Evolutionary conservation across 2,113 vertebrate genomes (phyloP).

Genomic region (Electrona antarctica): DNA sequence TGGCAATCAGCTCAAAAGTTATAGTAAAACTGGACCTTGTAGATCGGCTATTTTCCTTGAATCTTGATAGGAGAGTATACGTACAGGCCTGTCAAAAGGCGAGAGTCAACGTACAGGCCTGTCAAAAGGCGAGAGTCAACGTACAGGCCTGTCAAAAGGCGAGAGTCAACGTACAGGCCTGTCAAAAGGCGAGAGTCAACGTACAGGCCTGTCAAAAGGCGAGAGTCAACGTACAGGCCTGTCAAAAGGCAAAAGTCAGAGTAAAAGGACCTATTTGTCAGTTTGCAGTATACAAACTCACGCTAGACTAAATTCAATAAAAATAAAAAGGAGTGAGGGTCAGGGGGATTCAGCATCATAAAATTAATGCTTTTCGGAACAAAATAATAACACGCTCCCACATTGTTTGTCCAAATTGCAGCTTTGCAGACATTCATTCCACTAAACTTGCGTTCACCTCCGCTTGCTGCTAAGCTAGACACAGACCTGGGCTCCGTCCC

Average conservation of each 20-base stretch:
- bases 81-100: too few relatives aligned
- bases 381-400: conserved; percentile 56
- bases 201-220: background rate
- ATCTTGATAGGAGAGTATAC: background rate
- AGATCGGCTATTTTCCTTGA: too few relatives aligned
- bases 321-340: too few relatives aligned
- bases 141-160: background rate
- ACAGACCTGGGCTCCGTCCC: conserved; percentile 39
- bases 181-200: background rate
- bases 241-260: background rate
- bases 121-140: too few relatives aligned
- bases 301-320: conserved; percentile 52
- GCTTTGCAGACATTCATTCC: conserved; percentile 34
- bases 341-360: conserved; percentile 46
- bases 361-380: conserved; percentile 69
- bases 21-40: too few relatives aligned
- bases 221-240: too few relatives aligned
- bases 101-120: background rate
- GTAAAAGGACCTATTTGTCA: conserved; percentile 19
- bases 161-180: background rate
- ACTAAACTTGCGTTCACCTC: conserved; percentile 55
- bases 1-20: too few relatives aligned
- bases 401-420: conserved; percentile 57
- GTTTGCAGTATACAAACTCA: conserved; percentile 30
- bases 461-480: conserved; percentile 3